phyloP scores from a whole-genome alignment of 2,797 vertebrate genomes.

The Hoplostethus mediterraneus region DNA sequence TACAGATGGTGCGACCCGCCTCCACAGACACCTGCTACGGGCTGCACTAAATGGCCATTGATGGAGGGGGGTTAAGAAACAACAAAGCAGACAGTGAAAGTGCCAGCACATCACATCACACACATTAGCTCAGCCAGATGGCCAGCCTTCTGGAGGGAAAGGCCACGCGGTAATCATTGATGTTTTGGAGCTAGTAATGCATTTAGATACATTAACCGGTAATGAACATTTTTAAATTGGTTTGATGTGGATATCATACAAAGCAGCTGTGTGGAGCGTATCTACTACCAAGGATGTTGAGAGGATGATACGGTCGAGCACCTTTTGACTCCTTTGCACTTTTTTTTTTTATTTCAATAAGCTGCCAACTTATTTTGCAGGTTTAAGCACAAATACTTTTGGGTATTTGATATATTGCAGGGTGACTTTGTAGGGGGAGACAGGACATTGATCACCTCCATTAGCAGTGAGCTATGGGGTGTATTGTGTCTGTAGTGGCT shows the following conservation, averaged over 20 bases:
- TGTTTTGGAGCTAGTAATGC: slow-evolving; percentile 16
- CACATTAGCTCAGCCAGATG: slow-evolving; percentile 80
- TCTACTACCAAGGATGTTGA: background rate
- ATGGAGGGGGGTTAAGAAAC: slow-evolving; percentile 61
- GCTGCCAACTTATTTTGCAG: background rate
- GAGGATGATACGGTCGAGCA: background rate
- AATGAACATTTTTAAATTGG: background rate
- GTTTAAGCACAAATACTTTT: slow-evolving; percentile 8
- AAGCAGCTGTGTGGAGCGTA: background rate
- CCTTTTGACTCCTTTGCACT: too few relatives aligned
- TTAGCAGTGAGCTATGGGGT: slow-evolving; percentile 57
- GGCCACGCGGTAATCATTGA: slow-evolving; percentile 54
- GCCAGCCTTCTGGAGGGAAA: slow-evolving; percentile 66
- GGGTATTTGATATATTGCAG: slow-evolving; percentile 38
- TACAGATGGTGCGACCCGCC: slow-evolving; percentile 83
- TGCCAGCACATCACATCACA: slow-evolving; percentile 74
- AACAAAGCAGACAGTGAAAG: slow-evolving; percentile 82
- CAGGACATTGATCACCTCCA: slow-evolving; percentile 69
- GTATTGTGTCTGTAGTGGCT: slow-evolving; percentile 57
- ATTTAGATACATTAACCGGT: background rate
- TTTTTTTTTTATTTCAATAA: background rate
- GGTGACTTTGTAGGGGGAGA: slow-evolving; percentile 46
- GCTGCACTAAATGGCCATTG: slow-evolving; percentile 75
- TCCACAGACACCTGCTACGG: slow-evolving; percentile 82
- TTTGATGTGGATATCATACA: slow-evolving; percentile 2